Percentiles rank a stretch among this genome's conserved stretches.
Conservation (phyloP, 2,797 vertebrate genomes). For the Lutjanus argentimaculatus region DNA sequence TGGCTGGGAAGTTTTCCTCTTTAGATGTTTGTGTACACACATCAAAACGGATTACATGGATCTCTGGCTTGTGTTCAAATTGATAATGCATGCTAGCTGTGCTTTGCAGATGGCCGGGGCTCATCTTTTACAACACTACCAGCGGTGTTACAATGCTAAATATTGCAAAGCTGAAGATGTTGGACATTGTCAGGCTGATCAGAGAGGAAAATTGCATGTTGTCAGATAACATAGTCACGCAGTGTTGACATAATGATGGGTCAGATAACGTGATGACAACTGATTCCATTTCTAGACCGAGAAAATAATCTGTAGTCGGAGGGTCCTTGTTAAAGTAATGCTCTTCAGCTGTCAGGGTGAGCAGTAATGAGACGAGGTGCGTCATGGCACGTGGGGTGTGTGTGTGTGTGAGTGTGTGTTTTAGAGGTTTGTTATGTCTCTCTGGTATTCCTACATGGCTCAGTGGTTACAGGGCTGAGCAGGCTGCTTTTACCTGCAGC, state of each 20-base stretch:
- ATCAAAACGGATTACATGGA: neutral
- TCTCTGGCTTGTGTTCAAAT: neutral
- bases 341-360: constrained; percentile 44
- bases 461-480: constrained; percentile 56
- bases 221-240: constrained; percentile 2
- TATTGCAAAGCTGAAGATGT: neutral
- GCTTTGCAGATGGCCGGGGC: neutral
- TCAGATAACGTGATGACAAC: constrained; percentile 11
- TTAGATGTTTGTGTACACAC: neutral
- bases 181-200: neutral
- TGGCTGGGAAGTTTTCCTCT: neutral
- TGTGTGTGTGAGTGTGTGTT: constrained; percentile 20
- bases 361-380: constrained; percentile 48
- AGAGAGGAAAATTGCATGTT: constrained; percentile 25
- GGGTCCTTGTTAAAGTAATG: constrained; percentile 19
- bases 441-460: constrained; percentile 43
- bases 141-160: neutral
- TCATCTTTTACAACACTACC: neutral
- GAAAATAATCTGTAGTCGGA: neutral
- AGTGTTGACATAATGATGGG: constrained; percentile 29
- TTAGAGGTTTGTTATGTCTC: constrained; percentile 43
- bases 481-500: constrained; percentile 57
- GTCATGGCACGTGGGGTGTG: constrained; percentile 18
- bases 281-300: neutral
- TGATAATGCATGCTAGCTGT: neutral